These are phyloP conservation scores for Kryptopterus vitreolus DNA, from an alignment of 2,797 vertebrate genomes.

Conservation along the genomic window DNA sequence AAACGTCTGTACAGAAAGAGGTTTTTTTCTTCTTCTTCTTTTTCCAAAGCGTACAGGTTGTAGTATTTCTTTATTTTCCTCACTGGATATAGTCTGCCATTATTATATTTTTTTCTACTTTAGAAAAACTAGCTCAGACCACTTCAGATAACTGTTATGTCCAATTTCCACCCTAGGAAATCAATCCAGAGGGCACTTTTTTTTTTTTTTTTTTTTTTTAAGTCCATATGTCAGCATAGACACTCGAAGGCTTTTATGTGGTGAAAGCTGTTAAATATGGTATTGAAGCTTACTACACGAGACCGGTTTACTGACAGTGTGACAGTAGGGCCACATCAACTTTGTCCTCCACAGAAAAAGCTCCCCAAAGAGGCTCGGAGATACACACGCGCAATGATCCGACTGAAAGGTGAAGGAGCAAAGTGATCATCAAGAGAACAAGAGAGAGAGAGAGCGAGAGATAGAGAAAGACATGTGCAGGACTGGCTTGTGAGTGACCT, in stretches of 20 bases:
- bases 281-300: slow-evolving; percentile 47
- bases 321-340: slow-evolving; percentile 50
- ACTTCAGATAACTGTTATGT: slow-evolving; percentile 55
- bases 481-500: slow-evolving; percentile 42
- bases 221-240: slow-evolving; percentile 50
- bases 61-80: slow-evolving; percentile 42
- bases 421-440: slow-evolving; percentile 38
- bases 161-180: slow-evolving; percentile 56
- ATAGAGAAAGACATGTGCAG: slow-evolving; percentile 38
- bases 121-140: slow-evolving; percentile 44
- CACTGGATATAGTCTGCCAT: slow-evolving; percentile 27
- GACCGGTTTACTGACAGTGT: slow-evolving; percentile 44
- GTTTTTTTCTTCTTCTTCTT: background rate
- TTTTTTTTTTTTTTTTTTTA: slow-evolving; percentile 48
- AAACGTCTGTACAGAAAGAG: background rate
- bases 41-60: slow-evolving; percentile 40
- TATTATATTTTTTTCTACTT: slow-evolving; percentile 16
- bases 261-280: slow-evolving; percentile 55
- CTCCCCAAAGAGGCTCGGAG: slow-evolving; percentile 36
- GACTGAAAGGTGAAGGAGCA: slow-evolving; percentile 38
- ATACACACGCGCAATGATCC: slow-evolving; percentile 34
- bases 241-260: slow-evolving; percentile 50
- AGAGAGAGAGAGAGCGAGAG: slow-evolving; percentile 9
- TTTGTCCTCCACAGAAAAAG: slow-evolving; percentile 45
- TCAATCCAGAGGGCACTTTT: slow-evolving; percentile 54